These are phyloP conservation scores for Chaenogobius annularis DNA, from an alignment of 2,113 vertebrate genomes.

Conservation along the genomic window DNA sequence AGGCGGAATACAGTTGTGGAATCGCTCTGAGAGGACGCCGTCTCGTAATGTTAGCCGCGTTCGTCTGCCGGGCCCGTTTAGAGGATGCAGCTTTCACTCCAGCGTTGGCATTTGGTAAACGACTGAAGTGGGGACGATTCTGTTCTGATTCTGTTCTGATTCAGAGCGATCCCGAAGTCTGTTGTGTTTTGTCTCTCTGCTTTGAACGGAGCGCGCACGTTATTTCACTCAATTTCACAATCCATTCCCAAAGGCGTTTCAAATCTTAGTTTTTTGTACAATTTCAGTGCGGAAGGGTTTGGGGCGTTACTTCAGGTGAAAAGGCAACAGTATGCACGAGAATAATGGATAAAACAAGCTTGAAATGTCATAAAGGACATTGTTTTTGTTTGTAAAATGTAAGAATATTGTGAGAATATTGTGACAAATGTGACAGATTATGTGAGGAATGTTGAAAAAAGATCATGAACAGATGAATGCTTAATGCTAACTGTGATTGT, in stretches of 20 bases:
- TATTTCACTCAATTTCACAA: conserved; percentile 14
- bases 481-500: no score
- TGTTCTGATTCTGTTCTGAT: conserved; percentile 45
- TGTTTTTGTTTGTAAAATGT: no score
- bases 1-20: neutral
- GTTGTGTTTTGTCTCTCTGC: conserved; percentile 13
- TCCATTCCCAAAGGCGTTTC: neutral
- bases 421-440: no score
- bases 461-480: no score
- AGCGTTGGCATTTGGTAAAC: conserved; percentile 19
- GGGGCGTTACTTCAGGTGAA: neutral
- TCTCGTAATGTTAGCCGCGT: neutral
- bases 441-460: no score
- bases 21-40: neutral
- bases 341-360: no score
- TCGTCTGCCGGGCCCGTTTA: conserved; percentile 11
- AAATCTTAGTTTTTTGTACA: neutral
- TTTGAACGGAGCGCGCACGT: conserved; percentile 24
- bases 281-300: neutral
- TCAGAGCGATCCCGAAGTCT: conserved; percentile 1
- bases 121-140: conserved; percentile 32
- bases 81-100: conserved; percentile 11
- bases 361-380: no score
- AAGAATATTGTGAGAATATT: no score
- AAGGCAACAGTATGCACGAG: neutral